A percentile compares a stretch with the other conserved stretches of the same genome.
Evolutionary conservation across 2,888 invertebrate genomes (phyloP).

Genomic region (Ametastegia equiseti): DNA sequence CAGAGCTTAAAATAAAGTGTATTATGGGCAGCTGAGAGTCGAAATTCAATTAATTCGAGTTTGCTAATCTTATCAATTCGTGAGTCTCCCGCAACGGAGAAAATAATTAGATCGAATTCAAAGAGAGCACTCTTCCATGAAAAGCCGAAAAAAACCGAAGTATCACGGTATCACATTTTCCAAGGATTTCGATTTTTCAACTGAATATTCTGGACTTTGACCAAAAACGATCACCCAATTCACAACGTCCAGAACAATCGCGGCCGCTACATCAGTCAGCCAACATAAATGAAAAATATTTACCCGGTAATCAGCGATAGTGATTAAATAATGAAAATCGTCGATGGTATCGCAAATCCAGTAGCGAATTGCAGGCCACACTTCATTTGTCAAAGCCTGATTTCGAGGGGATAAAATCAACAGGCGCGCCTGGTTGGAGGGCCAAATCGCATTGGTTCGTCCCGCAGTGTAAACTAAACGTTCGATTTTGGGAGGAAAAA

Average conservation of each 20-base stretch:
- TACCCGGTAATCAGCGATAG: conserved; percentile 34
- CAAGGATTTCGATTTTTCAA: neutral
- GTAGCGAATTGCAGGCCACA: neutral
- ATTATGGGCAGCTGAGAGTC: neutral
- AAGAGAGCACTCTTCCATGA: neutral
- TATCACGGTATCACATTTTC: neutral
- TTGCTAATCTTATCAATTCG: neutral
- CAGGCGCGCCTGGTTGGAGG: neutral
- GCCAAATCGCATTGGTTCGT: neutral
- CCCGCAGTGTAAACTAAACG: neutral
- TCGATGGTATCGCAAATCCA: neutral
- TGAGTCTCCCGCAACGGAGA: neutral
- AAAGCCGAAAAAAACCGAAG: neutral
- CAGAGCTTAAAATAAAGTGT: neutral
- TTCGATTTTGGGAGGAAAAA: neutral
- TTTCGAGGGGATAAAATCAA: conserved; percentile 42
- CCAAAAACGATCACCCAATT: neutral
- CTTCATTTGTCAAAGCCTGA: conserved; percentile 33
- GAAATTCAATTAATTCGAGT: conserved; percentile 4
- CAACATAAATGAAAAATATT: conserved; percentile 18
- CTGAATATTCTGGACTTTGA: neutral
- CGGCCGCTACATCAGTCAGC: neutral
- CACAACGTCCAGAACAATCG: neutral
- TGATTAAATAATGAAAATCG: conserved; percentile 30
- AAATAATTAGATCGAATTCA: neutral